Evolutionary conservation across 1,140 invertebrate species (phyloP), one percentile per base, ranked within the genome.

Genomic region (Neodiprion fabricii): DNA sequence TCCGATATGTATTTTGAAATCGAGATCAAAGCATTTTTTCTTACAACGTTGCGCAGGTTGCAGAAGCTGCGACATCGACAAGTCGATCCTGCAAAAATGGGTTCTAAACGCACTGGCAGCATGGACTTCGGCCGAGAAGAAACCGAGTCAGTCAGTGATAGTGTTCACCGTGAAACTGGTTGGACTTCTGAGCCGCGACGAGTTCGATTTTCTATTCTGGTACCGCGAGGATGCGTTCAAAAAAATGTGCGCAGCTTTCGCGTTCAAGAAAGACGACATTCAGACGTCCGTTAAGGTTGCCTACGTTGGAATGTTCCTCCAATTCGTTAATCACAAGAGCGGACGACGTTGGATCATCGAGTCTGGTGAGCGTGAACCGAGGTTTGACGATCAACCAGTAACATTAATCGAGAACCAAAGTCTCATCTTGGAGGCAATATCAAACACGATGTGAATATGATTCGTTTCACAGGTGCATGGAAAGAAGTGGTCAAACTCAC

Each of bases 211-310:
- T 77, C 74, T 84, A 21, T 72, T 78, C 21, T 84, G 87, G 71
- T 77, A 85, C 1, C 75, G 73, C n/a, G 70, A 83, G 8, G 79
- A 89, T 74, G 74, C 89, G 1, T 89, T 85, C 66, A 80, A 87
- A 71, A 85, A 83, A 70, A 66, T 89, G 1, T 84, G 85, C 11
- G 69, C 71, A 73, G 76, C 84, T 21, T 85, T 86, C 72, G 80
- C 87, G 70, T 77, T 88, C 40, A 73, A 78, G 48, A 76, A 80
- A 67, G 73, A 84, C 47, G 28, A 85, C 70, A 83, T 86, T 48
- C 74, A 86, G 67, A 89, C 91, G 0, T 91, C 90, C 1, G 81
- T 92, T 14, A 93, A 92, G 81, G 85, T 91, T 65, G 91, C 89
- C n/a, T 90, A 90, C 48, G 88, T 91, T n/a, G 87, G 87, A 17